Percentiles rank a stretch among this genome's conserved stretches.
Conservation (phyloP, 2,888 invertebrate species). For the Clivina fossor region DNA sequence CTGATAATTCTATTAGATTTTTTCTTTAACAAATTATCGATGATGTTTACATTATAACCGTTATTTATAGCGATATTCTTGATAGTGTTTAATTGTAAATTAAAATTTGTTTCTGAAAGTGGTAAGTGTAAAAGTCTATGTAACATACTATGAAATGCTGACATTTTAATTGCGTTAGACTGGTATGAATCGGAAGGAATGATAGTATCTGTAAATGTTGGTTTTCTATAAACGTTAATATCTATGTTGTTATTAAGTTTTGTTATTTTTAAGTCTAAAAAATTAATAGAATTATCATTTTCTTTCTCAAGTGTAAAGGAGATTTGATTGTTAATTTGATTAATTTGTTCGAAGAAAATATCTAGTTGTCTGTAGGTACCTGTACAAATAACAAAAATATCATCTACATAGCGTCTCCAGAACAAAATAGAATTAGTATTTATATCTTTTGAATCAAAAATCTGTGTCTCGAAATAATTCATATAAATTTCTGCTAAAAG, state of each 20-base stretch:
- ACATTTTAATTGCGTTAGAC: too few species aligned
- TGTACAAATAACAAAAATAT: slow-evolving; percentile 1
- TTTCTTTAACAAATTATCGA: too few species aligned
- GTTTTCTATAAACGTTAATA: not conserved
- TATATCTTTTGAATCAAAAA: not conserved
- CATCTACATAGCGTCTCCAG: not conserved
- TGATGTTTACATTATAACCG: too few species aligned
- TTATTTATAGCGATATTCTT: too few species aligned
- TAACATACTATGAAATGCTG: too few species aligned
- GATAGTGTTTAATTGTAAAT: too few species aligned
- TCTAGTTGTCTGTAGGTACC: not conserved
- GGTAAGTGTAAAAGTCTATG: too few species aligned
- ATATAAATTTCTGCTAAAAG: not conserved
- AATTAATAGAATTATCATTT: not conserved
- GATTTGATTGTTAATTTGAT: not conserved
- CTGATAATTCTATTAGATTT: too few species aligned
- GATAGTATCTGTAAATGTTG: not conserved
- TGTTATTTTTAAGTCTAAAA: not conserved
- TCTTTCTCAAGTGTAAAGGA: not conserved
- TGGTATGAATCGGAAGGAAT: not conserved
- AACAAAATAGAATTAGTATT: not conserved
- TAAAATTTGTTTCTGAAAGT: too few species aligned
- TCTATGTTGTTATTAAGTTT: not conserved
- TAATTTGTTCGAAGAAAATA: not conserved
- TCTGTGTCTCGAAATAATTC: not conserved